These are phyloP conservation scores for Umimayanthus kanabou DNA, from an alignment of 92 coral and sea anemone genomes.

Conservation along the genomic window DNA sequence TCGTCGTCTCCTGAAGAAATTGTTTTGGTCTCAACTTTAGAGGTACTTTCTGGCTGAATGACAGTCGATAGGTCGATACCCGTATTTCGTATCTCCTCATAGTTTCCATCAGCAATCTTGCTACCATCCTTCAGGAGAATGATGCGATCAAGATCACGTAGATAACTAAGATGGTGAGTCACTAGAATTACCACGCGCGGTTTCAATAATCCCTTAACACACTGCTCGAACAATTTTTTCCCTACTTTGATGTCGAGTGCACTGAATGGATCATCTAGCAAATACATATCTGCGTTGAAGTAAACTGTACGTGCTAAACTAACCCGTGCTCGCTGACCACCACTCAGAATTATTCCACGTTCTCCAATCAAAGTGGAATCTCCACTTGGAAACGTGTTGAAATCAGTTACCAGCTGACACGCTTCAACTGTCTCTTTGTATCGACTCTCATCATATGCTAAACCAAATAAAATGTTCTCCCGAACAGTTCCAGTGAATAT, in stretches of 20 bases:
- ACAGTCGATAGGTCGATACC: conserved; percentile 13
- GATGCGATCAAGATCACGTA: conserved; percentile 16
- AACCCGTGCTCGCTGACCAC: conserved; percentile 43
- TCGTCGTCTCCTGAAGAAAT: background rate
- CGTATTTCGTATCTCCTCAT: conserved; percentile 14
- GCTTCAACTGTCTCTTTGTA: conserved; percentile 33
- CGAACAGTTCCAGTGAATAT: conserved; percentile 41
- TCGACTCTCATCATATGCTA: conserved; percentile 24
- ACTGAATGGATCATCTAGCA: conserved; percentile 36
- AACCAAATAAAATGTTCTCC: conserved; percentile 34
- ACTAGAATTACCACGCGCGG: conserved; percentile 24
- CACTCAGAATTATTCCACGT: conserved; percentile 38
- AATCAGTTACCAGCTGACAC: conserved; percentile 26
- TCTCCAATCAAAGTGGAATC: conserved; percentile 35
- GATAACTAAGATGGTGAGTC: conserved; percentile 36
- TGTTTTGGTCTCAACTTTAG: background rate
- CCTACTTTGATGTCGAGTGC: conserved; percentile 34
- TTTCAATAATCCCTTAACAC: conserved; percentile 17
- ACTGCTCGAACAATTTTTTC: conserved; percentile 16
- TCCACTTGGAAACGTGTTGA: conserved; percentile 11
- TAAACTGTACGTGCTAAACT: conserved; percentile 38
- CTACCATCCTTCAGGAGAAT: conserved; percentile 35
- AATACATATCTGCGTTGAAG: conserved; percentile 30
- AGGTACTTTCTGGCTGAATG: background rate
- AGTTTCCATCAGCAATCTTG: conserved; percentile 30